phyloP scores from a whole-genome alignment of 2,113 vertebrate species.

The Octodon degus region DNA sequence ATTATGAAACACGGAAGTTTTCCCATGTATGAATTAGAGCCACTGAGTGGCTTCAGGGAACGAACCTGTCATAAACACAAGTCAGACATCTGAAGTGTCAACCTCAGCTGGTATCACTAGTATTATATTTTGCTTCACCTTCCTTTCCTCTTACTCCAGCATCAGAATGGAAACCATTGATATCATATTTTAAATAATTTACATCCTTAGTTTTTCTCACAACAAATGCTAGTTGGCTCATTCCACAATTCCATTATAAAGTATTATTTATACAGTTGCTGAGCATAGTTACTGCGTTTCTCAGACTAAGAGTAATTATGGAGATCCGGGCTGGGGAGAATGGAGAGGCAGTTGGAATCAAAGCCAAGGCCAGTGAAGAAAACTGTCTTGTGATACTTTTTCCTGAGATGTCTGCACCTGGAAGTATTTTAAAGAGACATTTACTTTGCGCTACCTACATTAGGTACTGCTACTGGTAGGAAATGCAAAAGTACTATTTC shows the following conservation, averaged over 20 bases:
- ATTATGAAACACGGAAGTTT: not conserved
- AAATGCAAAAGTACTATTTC: conserved; percentile 50
- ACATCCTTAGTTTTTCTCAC: conserved; percentile 24
- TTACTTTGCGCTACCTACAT: not conserved
- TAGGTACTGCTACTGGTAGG: conserved; percentile 28
- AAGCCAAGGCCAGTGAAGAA: not conserved
- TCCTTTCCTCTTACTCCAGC: not conserved
- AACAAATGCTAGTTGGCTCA: not conserved
- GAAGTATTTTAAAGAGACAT: conserved; percentile 62
- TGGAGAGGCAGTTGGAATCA: not conserved
- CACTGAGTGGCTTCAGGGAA: not conserved
- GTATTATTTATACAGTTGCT: not conserved
- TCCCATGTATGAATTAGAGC: not conserved
- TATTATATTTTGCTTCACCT: not conserved
- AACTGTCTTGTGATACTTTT: not conserved
- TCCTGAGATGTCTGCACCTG: not conserved
- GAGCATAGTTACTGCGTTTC: not conserved
- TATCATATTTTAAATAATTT: not conserved
- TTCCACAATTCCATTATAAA: not conserved
- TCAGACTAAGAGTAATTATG: conserved; percentile 27
- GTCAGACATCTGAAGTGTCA: not conserved
- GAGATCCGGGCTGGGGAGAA: not conserved
- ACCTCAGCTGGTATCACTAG: not conserved
- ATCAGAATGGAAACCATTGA: not conserved
- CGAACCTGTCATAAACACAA: not conserved